A percentile compares a stretch with the other conserved stretches of the same genome.
These are phyloP conservation scores for Dicrurus megarhynchus DNA, from an alignment of 2,113 vertebrate genomes.

Conservation along the genomic window DNA sequence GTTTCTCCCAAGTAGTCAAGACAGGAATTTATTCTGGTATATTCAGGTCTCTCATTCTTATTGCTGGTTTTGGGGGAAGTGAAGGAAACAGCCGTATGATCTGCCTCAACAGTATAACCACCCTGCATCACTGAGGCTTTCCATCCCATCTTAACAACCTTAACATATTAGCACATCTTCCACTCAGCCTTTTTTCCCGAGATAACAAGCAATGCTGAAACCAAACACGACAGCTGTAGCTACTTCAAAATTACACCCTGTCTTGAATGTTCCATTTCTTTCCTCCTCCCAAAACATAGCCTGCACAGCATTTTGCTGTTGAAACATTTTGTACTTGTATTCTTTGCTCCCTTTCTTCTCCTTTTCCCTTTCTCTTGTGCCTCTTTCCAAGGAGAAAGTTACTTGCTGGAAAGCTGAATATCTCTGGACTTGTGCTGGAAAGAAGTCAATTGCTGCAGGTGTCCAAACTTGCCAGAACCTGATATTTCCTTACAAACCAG, in stretches of 20 bases:
- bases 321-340: not conserved
- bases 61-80: not conserved
- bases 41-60: not conserved
- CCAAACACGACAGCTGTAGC: not conserved
- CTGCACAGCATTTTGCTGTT: not conserved
- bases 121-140: not conserved
- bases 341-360: not conserved
- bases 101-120: not conserved
- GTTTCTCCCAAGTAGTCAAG: not conserved
- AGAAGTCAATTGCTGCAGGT: constrained; percentile 7
- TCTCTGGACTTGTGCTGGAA: not conserved
- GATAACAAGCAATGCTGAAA: not conserved
- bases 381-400: not conserved
- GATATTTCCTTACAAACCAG: not conserved
- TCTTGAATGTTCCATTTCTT: not conserved
- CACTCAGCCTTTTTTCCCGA: not conserved
- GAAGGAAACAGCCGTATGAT: not conserved
- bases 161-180: not conserved
- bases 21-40: not conserved
- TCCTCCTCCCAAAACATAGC: not conserved
- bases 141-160: not conserved
- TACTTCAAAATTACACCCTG: not conserved
- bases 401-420: not conserved
- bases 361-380: not conserved
- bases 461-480: not conserved